These are phyloP conservation scores for Tricholauxania praeusta DNA, from an alignment of 2,888 invertebrate genomes.

Conservation along the genomic window DNA sequence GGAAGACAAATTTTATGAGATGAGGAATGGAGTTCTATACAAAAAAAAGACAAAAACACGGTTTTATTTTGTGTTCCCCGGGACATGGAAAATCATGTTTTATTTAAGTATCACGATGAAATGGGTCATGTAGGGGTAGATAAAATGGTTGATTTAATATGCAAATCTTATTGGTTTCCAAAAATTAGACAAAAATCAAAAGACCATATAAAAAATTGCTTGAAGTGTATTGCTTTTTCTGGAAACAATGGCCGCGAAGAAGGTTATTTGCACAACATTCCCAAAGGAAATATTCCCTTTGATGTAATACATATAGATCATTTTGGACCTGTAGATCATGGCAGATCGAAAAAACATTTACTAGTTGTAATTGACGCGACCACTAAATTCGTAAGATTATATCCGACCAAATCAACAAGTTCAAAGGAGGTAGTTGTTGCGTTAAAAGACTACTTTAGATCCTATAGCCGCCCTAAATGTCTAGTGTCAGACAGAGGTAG, in stretches of 20 bases:
- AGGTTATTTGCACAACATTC: constrained; percentile 27
- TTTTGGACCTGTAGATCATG: constrained; percentile 42
- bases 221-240: constrained; percentile 33
- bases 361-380: constrained; percentile 39
- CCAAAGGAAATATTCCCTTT: constrained; percentile 41
- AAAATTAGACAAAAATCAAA: constrained; percentile 14
- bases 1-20: constrained; percentile 39
- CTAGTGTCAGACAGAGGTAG: constrained; percentile 10
- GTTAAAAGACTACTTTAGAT: constrained; percentile 17
- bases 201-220: constrained; percentile 23
- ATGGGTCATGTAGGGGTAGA: constrained; percentile 40
- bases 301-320: constrained; percentile 43
- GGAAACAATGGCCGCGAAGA: not conserved
- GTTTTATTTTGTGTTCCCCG: constrained; percentile 39
- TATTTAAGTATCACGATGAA: constrained; percentile 44
- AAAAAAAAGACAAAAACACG: constrained; percentile 26
- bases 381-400: constrained; percentile 36
- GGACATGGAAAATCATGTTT: constrained; percentile 40
- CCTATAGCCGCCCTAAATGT: constrained; percentile 6
- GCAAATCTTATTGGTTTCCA: constrained; percentile 37
- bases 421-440: not conserved
- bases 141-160: constrained; percentile 28
- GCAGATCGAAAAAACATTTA: constrained; percentile 28
- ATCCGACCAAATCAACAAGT: constrained; percentile 11
- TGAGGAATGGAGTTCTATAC: constrained; percentile 44